phyloP scores from a whole-genome alignment of 64 coral and sea anemone genomes.

The Stylophora pistillata region DNA sequence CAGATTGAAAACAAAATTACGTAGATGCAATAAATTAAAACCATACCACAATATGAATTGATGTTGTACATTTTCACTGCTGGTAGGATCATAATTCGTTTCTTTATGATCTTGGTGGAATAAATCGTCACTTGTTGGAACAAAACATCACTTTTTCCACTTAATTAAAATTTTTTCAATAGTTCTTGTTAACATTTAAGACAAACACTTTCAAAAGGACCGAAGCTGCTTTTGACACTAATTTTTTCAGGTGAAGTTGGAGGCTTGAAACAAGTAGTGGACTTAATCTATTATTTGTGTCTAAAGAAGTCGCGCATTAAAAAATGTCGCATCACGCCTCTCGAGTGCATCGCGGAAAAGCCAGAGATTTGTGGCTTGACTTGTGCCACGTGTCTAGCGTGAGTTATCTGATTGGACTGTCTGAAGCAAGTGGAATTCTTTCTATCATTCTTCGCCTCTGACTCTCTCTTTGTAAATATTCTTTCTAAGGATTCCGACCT shows the following conservation, averaged over 20 bases:
- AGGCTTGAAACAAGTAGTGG: not conserved
- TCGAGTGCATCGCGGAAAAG: not conserved
- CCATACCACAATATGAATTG: not conserved
- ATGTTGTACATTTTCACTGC: constrained; percentile 15
- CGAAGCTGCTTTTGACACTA: not conserved
- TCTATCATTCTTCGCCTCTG: not conserved
- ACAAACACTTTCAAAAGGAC: not conserved
- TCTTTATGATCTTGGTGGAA: not conserved
- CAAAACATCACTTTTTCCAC: not conserved
- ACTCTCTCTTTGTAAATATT: constrained; percentile 26
- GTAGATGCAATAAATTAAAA: not conserved
- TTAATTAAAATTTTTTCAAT: not conserved
- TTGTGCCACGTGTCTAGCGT: too few species aligned
- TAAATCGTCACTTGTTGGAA: not conserved
- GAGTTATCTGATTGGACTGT: constrained; percentile 9
- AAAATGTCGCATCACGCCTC: not conserved
- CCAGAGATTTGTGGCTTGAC: not conserved
- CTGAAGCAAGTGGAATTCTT: not conserved
- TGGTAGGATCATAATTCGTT: not conserved
- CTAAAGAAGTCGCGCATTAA: not conserved
- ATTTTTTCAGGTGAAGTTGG: not conserved
- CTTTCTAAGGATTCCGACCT: not conserved
- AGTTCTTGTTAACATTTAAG: not conserved
- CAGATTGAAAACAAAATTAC: not conserved
- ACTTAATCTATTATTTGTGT: not conserved